phyloP scores from a whole-genome alignment of 2,113 vertebrate genomes.

The Dolichotis patagonum region DNA sequence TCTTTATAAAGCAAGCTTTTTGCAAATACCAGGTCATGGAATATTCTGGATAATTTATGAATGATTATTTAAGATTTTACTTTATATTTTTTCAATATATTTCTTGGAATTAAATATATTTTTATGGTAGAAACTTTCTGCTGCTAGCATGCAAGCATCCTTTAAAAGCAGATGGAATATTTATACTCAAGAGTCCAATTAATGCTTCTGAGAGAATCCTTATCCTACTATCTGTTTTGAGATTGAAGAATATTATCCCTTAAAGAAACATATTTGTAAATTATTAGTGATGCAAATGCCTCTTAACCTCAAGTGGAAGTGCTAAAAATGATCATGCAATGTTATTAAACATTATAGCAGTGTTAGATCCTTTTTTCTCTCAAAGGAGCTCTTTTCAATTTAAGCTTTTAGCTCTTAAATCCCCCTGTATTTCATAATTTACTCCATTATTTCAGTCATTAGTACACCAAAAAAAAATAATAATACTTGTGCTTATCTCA shows the following conservation, averaged over 20 bases:
- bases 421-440: slow-evolving; percentile 1
- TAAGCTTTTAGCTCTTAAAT: background rate
- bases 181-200: slow-evolving; percentile 85
- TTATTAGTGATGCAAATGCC: slow-evolving; percentile 76
- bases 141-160: slow-evolving; percentile 78
- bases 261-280: slow-evolving; percentile 81
- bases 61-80: slow-evolving; percentile 8
- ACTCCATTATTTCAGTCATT: slow-evolving; percentile 20
- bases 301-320: slow-evolving; percentile 67
- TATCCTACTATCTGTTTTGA: slow-evolving; percentile 69
- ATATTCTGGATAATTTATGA: background rate
- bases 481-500: background rate
- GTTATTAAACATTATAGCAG: slow-evolving; percentile 68
- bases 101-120: slow-evolving; percentile 74
- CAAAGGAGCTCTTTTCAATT: slow-evolving; percentile 44
- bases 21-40: background rate
- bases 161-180: slow-evolving; percentile 80
- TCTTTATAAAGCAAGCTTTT: background rate
- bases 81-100: background rate
- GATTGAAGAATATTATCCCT: slow-evolving; percentile 61
- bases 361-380: background rate
- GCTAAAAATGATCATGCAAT: slow-evolving; percentile 65
- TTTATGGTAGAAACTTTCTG: slow-evolving; percentile 70
- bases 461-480: slow-evolving; percentile 1
- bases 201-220: slow-evolving; percentile 74